Evolutionary conservation across 2,113 vertebrate species (phyloP), one percentile per base, ranked within the genome.

Genomic region (Pseudorasbora parva): DNA sequence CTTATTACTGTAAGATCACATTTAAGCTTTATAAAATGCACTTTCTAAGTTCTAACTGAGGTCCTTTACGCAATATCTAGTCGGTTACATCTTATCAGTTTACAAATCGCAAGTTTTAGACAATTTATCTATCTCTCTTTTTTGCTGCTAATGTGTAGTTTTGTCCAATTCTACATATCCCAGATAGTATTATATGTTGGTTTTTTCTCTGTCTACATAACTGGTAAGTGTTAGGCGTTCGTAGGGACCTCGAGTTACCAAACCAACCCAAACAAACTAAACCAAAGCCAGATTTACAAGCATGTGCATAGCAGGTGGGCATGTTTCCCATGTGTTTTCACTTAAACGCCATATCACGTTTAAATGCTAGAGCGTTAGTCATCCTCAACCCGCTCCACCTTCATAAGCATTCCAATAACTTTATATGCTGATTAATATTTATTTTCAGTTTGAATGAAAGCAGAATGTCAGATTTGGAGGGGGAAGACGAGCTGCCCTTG

Each of bases 211-310:
- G 1, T 81, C 43, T 71, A 60, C n/a, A 69, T 43, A 57, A 45
- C 78, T 84, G 69, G 54, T 81, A 72, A 51, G 51, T 82, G 25
- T 74, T 75, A n/a, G 23, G 47, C 59, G 2, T 72, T 57, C 72
- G 54, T 72, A 77, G 15, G 51, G 76, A 87, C 86, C 83, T 85
- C 43, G 6, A 23, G 25, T 85, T 79, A 87, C 83, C 79, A 87
- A 87, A 84, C 79, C 45, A 47, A 78, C 56, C 56, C 77, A 60
- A 78, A 56, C 49, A 9, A 88, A 90, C 90, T 88, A 85, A 93
- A 94, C 93, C 93, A 94, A 95, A 94, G 93, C 89, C 88, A 89
- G 83, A 89, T 90, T 90, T 84, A 80, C 91, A 89, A 85, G 86
- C 88, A 69, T 30, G 75, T 88, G 87, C 71, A 60, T 77, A 60